phyloP scores from a whole-genome alignment of 1,140 invertebrate genomes.

The Chionoecetes opilio region DNA sequence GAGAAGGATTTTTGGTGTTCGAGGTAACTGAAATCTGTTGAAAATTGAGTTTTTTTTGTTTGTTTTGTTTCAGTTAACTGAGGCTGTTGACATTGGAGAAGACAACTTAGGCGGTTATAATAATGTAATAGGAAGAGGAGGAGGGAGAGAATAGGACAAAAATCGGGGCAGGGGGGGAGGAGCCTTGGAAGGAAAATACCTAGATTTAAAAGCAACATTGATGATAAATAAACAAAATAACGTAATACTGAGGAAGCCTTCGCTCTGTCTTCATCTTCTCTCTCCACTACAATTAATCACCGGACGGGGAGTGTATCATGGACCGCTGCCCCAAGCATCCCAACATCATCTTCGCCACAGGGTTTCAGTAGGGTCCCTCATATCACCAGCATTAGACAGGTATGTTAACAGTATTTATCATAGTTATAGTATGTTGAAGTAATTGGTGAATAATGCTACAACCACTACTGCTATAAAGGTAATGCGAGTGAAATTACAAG shows the following conservation, averaged over 20 bases:
- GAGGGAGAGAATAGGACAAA: too few species aligned
- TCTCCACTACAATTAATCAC: not conserved
- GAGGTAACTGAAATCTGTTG: not conserved
- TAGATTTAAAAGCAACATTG: too few species aligned
- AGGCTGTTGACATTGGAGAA: not conserved
- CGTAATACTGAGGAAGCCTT: too few species aligned
- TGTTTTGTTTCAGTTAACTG: not conserved
- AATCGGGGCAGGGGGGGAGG: not conserved
- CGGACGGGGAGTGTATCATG: constrained; percentile 60
- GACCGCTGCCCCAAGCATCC: constrained; percentile 41
- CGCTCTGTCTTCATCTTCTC: not conserved
- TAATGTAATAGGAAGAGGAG: not conserved
- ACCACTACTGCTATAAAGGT: too few species aligned
- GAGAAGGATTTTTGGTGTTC: not conserved
- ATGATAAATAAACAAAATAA: too few species aligned
- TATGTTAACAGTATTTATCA: too few species aligned
- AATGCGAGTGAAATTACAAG: too few species aligned
- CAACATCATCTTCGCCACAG: constrained; percentile 40
- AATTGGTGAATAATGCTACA: too few species aligned
- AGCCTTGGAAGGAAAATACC: too few species aligned
- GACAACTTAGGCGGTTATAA: not conserved
- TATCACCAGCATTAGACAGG: too few species aligned
- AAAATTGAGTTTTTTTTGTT: not conserved
- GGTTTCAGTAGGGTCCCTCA: constrained; percentile 32
- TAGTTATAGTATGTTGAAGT: too few species aligned